Percentiles rank a stretch among this genome's conserved stretches.
phyloP scores from a whole-genome alignment of 2,888 invertebrate species.

The Hydriomena furcata region DNA sequence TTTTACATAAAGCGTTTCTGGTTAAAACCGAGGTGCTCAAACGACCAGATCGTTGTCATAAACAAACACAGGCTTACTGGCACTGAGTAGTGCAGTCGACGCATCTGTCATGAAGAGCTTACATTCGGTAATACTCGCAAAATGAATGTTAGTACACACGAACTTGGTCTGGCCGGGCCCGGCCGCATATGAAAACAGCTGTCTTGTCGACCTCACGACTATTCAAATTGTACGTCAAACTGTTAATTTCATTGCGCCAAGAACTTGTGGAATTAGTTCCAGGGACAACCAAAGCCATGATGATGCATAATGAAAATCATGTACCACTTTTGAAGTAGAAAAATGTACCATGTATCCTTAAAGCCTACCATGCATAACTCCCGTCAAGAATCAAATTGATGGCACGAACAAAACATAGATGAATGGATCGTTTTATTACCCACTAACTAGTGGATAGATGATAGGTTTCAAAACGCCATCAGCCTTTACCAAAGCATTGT shows the following conservation, averaged over 20 bases:
- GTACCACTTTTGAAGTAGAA: too few species aligned
- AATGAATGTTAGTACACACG: conserved; percentile 35
- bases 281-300: too few species aligned
- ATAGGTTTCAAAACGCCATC: conserved; percentile 9
- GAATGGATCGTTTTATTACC: too few species aligned
- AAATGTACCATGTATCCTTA: too few species aligned
- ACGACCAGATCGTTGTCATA: not conserved
- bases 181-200: conserved; percentile 9
- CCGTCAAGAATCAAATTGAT: too few species aligned
- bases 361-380: too few species aligned
- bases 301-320: too few species aligned
- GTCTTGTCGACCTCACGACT: not conserved
- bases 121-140: conserved; percentile 28
- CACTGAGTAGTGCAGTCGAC: conserved; percentile 18
- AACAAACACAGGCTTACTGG: conserved; percentile 6
- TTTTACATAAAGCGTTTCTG: too few species aligned
- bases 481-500: conserved; percentile 6
- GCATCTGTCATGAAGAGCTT: conserved; percentile 36
- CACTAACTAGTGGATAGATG: too few species aligned
- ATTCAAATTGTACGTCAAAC: not conserved
- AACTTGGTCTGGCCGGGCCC: conserved; percentile 29
- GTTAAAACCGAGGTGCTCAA: not conserved
- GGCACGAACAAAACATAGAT: too few species aligned
- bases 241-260: not conserved
- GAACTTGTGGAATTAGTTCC: not conserved